Conservation (phyloP, 2,888 invertebrate species). For the Mesorhabditis sp. region DNA sequence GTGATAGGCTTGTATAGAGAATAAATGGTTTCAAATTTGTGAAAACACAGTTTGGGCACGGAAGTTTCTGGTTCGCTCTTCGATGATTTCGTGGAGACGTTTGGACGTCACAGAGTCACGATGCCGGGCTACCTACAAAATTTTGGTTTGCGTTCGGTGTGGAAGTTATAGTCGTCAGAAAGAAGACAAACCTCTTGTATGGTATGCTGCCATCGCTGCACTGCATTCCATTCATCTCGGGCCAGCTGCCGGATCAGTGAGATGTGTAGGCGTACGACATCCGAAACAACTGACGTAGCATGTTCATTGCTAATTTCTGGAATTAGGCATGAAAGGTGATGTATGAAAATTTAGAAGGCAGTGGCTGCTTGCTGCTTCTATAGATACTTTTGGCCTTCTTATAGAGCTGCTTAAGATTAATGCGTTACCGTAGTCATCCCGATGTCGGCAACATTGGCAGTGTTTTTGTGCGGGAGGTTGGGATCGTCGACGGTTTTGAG, state of each 20-base stretch:
- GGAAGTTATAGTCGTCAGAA: neutral
- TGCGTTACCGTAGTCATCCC: neutral
- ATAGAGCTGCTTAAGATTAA: too few species aligned
- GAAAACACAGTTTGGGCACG: too few species aligned
- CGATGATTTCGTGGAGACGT: neutral
- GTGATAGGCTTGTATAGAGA: too few species aligned
- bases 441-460: slow-evolving; percentile 4
- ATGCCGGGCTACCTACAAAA: neutral
- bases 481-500: neutral
- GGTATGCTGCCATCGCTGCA: slow-evolving; percentile 5
- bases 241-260: neutral
- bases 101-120: neutral
- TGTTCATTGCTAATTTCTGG: neutral
- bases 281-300: neutral
- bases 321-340: neutral
- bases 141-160: neutral
- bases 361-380: too few species aligned
- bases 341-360: neutral
- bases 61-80: neutral
- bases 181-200: neutral
- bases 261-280: slow-evolving; percentile 1
- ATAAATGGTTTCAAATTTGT: too few species aligned
- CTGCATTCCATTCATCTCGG: neutral
- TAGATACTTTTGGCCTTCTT: too few species aligned
- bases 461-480: neutral